Evolutionary conservation across 2,113 vertebrate genomes (phyloP).

Genomic region (Gallinago undulata): DNA sequence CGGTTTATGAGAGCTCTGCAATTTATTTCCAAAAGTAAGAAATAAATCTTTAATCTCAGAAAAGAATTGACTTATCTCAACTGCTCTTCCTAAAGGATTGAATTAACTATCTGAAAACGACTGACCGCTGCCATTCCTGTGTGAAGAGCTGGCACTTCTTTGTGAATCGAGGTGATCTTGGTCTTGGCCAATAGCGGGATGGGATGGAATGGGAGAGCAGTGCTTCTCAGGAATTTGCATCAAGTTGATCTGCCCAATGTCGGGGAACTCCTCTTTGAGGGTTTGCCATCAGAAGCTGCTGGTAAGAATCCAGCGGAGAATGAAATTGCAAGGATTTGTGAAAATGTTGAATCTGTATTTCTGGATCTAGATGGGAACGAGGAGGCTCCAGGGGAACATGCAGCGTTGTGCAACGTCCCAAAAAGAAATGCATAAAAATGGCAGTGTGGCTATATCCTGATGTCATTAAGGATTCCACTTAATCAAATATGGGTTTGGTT

Average conservation of each 20-base stretch:
- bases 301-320: neutral
- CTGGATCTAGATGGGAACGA: neutral
- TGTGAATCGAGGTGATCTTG: neutral
- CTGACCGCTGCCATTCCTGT: neutral
- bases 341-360: neutral
- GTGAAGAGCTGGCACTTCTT: neutral
- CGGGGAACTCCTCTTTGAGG: neutral
- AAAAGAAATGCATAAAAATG: neutral
- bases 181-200: neutral
- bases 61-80: neutral
- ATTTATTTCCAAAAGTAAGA: neutral
- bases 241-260: accelerated
- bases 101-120: accelerated
- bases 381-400: neutral
- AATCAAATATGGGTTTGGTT: neutral
- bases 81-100: neutral
- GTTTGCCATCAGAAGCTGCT: neutral
- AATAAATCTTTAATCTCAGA: neutral
- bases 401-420: neutral
- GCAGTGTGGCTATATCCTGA: neutral
- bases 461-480: neutral
- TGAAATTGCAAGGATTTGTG: neutral
- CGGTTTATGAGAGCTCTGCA: neutral
- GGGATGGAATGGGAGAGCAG: neutral
- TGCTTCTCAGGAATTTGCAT: neutral